Evolutionary conservation across 2,113 vertebrate genomes (phyloP), one percentile per base, ranked within the genome.

Genomic region (Actenoides lindsayi): DNA sequence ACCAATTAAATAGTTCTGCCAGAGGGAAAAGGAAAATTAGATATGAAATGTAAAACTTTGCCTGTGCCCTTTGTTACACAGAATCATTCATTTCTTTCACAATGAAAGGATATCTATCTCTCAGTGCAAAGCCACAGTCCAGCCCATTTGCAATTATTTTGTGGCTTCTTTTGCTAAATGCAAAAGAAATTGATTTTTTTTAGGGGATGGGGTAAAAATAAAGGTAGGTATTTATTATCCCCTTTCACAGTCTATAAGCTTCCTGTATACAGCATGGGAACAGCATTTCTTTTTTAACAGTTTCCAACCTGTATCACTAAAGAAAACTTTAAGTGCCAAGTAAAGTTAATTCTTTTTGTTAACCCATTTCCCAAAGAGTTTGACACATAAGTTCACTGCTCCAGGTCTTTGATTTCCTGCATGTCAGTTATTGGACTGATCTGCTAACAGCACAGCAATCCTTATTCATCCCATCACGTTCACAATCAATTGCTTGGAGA

Each of bases 21-120:
- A 77, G 50, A 77, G 41, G 74, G 77, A 79, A 92, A 87, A 82
- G n/a, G 14, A 93, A 91, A 95, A 95, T 42, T 70, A 77, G 50
- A 33, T 80, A 69, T 67, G 57, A 94, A 79, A 87, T 56, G 15
- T 67, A 89, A 93, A 91, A 67, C 39, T 75, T 42, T 39, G 87
- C 7, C 35, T 2, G 1, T 87, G 65, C 35, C 62, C n/a, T 84
- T 89, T 82, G 48, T 74, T 93, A 80, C 63, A 65, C 27, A 73
- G 59, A 88, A 21, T 54, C 37, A 83, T 53, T 91, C 0, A 75
- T 86, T 96, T 92, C 37, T 86, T n/a, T 37, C 57, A 42, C 27
- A 79, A 44, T 51, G 51, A 91, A 94, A 78, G 23, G 30, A 30
- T 80, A 83, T 50, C 30, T 65, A 33, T 27, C 53, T 79, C 83